Base-by-base conservation (phyloP, 2,888 invertebrate species). In the Saturnia pavonia region DNA sequence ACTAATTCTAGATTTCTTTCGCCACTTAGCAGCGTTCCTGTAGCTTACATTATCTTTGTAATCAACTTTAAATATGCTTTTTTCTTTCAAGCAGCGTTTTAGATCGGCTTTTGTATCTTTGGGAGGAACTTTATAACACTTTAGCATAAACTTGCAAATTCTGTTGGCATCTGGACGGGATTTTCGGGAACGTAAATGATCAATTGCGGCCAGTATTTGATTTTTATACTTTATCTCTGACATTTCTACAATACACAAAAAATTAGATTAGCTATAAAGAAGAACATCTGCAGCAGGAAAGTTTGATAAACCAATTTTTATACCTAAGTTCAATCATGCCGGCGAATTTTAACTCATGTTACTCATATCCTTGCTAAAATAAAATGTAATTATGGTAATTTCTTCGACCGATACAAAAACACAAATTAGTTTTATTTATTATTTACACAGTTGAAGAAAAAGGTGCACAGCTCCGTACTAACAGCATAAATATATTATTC, bases 41-140 rank as follows among this genome's bases (percentile, higher is more conserved):
- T 97, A 97, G 91, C 97, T 97, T 77, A 96, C 96, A 90, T 96
- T 97, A 81, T 97, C 97, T 91, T 97, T 98, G 88, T 97, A 97
- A 84, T 97, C 97, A 45, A 97, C 97, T 94, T 97, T 97, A 76
- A 96, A 95, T 71, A 97, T 96, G 79, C 96, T 95, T 85, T 96
- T 96, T 73, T 95, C 95, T 79, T 96, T 96, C 19, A 97, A 95
- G 81, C 97, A 95, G 86, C 95, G 95, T 85, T 96, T 96, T 54
- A 97, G 94, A 88, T 96, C 96, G 73, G 95, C 94, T 83, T 95
- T 96, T 25, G 96, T 96, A 77, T 96, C 97, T 75, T 94, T 94
- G 67, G 95, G 95, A 82, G 95, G 94, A 72, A 97, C 95, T 81
- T 96, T 96, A 85, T 96, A 96, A 85, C 96, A 95, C 80, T 97